Base-by-base conservation (phyloP, 2,797 vertebrate genomes). In the Sarcoramphus papa region DNA sequence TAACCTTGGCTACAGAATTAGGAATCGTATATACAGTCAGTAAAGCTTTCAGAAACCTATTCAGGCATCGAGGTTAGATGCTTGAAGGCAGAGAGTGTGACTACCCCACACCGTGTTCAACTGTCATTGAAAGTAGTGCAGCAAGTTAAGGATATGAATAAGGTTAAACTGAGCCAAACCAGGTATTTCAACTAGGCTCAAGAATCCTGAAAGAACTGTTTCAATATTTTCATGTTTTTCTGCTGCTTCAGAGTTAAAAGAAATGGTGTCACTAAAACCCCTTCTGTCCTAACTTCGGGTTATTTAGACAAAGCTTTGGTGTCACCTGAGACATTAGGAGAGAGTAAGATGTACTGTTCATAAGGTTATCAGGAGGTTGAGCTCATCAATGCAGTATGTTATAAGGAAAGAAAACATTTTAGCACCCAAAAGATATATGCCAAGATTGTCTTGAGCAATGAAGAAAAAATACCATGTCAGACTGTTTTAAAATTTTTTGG, bases 321-420 rank as follows among this genome's bases (percentile, higher is more conserved):
- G 35, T 18, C 5, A 3, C 4, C 15, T 50, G 47, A 43, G 54
- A 13, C 20, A 17, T 40, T 43, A 43, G 13, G 14, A 60, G 25
- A 75, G 25, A 59, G 9, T 13, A 40, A n/a, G 25, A 8, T 1
- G 2, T 47, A 40, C 12, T 22, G 14, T 53, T 89, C 14, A 7
- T 43, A 14, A 43, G 2, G 5, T 54, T 50, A 6, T 79, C 13
- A 65, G 45, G 28, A 65, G 17, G 21, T 3, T 90, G 35, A 79
- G 25, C 43, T 76, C 22, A 74, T 28, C 25, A 59, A 1, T 33
- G 15, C 6, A 12, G 3, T 28, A 27, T 0, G 0, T 63, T 70
- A 56, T 40, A 40, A 60, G n/a, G 43, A 80, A 87, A 63, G 14
- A 51, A 73, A 74, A 43, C 28, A 6, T 47, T 88, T 81, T 57